Conservation (phyloP, 2,888 invertebrate genomes). For the Geotrupes spiniger region DNA sequence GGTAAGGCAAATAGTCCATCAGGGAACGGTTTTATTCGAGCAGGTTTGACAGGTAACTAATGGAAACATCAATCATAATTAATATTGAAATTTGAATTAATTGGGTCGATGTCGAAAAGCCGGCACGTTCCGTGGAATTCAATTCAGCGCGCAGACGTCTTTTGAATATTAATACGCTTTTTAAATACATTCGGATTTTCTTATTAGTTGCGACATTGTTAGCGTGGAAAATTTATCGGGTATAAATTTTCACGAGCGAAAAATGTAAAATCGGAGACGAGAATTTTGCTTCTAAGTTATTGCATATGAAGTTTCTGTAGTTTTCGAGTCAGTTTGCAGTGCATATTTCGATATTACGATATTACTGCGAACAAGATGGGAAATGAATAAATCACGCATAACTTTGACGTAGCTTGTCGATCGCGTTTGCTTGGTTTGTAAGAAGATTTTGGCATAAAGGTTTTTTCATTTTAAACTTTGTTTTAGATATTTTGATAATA, state of each 20-base stretch:
- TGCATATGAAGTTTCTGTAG: slow-evolving; percentile 17
- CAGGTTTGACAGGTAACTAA: slow-evolving; percentile 32
- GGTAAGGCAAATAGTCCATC: slow-evolving; percentile 32
- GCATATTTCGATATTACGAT: slow-evolving; percentile 14
- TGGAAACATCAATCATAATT: slow-evolving; percentile 33
- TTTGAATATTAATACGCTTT: slow-evolving; percentile 23
- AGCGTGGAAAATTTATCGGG: slow-evolving; percentile 1
- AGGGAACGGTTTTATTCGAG: slow-evolving; percentile 22
- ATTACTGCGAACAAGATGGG: slow-evolving; percentile 13
- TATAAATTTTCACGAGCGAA: slow-evolving; percentile 1
- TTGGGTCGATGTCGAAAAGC: slow-evolving; percentile 30
- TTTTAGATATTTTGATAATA: too few relatives aligned
- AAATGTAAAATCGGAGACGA: slow-evolving; percentile 8
- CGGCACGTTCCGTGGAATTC: slow-evolving; percentile 20
- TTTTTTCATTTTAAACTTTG: too few relatives aligned
- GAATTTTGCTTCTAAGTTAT: slow-evolving; percentile 9
- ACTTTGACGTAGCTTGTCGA: slow-evolving; percentile 22
- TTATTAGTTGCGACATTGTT: slow-evolving; percentile 19
- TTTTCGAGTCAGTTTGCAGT: slow-evolving; percentile 19
- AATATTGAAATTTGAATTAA: slow-evolving; percentile 34
- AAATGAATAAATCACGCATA: slow-evolving; percentile 21
- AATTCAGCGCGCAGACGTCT: slow-evolving; percentile 17
- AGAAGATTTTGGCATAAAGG: too few relatives aligned
- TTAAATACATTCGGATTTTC: slow-evolving; percentile 17
- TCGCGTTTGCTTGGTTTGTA: slow-evolving; percentile 17